Evolutionary conservation across 2,113 vertebrate species (phyloP), one percentile per base, ranked within the genome.

Genomic region (Megaptera novaeangliae): DNA sequence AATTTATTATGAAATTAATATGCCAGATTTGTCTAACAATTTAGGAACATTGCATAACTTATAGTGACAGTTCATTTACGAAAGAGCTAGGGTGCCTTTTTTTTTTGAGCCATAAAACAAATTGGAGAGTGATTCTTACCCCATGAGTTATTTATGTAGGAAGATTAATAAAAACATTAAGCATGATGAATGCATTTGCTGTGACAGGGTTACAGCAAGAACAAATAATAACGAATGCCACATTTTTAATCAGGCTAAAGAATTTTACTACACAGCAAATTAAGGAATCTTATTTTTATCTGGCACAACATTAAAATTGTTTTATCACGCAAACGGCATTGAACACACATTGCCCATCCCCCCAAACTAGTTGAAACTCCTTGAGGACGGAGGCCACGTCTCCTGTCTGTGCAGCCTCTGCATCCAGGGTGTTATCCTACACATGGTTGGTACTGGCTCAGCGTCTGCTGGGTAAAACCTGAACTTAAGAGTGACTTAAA

Each of bases 131-230:
- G 61, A 57, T 5, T 92, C 82, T 97, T 88, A 86, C 91, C 92
- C 89, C 61, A 36, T 64, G 84, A 96, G 93, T 81, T 91, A 97
- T 97, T 96, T 97, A 92, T 68, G 27, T 69, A 80, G n/a, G 78
- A 98, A 91, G 29, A 93, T 96, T 97, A 97, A 98, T 93, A 95
- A 94, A 97, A 98, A 95, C 93, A 94, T 66, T 91, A 8, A 15
- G 84, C 57, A 75, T 82, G 75, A 29, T 75, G 91, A 92, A 88
- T 97, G 27, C 57, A 68, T 97, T 34, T 13, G 95, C 85, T 93
- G 1, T 78, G 86, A 93, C 36, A 66, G 94, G 5, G 36, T 74
- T 88, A 41, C 21, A 93, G 87, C 15, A 88, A 81, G 41, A 61
- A 88, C 80, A 77, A 94, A 92, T 97, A 87, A 52, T 69, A 96